These are phyloP conservation scores for Rhadina sibilatrix DNA, from an alignment of 2,113 vertebrate genomes.

Conservation along the genomic window DNA sequence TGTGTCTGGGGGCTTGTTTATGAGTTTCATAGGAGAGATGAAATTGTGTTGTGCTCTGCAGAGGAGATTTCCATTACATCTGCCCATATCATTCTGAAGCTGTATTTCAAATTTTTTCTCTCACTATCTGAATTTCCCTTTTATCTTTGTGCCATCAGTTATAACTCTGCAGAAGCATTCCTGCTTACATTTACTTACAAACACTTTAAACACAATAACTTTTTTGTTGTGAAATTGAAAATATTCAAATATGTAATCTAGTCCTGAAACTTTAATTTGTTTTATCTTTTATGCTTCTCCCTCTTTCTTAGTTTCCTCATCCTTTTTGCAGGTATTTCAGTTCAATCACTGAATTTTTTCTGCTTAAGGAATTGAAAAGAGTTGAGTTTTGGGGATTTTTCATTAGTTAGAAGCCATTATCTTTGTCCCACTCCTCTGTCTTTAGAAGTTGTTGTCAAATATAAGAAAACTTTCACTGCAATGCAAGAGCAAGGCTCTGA, in stretches of 20 bases:
- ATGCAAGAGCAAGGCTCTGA: neutral
- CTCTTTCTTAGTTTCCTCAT: neutral
- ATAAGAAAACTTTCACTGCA: neutral
- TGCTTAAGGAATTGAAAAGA: neutral
- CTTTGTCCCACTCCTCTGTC: neutral
- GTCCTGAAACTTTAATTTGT: neutral
- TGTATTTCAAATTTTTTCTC: neutral
- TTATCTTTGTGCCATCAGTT: neutral
- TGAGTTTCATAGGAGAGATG: neutral
- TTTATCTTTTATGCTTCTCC: neutral
- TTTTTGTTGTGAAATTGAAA: neutral
- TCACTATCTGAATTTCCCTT: neutral
- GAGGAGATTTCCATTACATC: neutral
- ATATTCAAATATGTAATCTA: neutral
- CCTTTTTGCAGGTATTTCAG: neutral
- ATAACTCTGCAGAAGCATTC: neutral
- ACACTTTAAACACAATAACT: neutral
- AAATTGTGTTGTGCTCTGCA: neutral
- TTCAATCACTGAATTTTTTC: neutral
- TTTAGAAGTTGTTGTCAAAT: slow-evolving; percentile 36
- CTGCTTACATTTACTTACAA: neutral
- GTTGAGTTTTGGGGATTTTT: neutral
- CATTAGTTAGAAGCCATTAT: neutral
- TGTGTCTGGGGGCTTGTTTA: neutral
- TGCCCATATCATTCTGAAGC: neutral